Conservation (phyloP, 1,140 invertebrate species). For the Drosophila willistoni region DNA sequence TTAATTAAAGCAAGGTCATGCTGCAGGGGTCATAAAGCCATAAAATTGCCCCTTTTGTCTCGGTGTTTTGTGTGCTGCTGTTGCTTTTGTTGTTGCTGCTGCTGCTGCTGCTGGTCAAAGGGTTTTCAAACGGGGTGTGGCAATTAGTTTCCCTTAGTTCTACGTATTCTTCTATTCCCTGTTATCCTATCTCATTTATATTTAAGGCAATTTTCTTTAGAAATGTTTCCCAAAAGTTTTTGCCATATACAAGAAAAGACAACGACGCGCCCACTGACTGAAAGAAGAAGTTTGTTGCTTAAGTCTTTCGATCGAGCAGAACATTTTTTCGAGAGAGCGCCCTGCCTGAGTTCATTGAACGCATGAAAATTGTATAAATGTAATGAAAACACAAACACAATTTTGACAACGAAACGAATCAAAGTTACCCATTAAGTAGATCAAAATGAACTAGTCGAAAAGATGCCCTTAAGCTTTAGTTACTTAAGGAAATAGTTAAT, state of each 20-base stretch:
- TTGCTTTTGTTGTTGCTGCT: neutral
- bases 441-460: too few relatives aligned
- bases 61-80: neutral
- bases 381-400: constrained; percentile 2
- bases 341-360: constrained; percentile 8
- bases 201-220: neutral
- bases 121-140: constrained; percentile 8
- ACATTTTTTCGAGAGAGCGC: neutral
- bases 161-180: constrained; percentile 3
- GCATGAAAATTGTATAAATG: constrained; percentile 15
- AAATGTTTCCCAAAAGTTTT: constrained; percentile 6
- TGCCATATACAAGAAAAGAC: neutral
- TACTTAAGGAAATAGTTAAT: too few relatives aligned
- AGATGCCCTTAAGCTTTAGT: too few relatives aligned
- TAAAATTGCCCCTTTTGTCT: constrained; percentile 14
- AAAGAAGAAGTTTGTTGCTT: constrained; percentile 64
- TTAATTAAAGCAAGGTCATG: constrained; percentile 24
- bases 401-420: neutral
- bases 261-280: constrained; percentile 11
- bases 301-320: constrained; percentile 52
- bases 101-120: constrained; percentile 6
- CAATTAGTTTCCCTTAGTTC: constrained; percentile 16
- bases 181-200: neutral
- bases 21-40: constrained; percentile 20
- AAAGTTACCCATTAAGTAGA: neutral